Percentiles rank a stretch among this genome's conserved stretches.
Evolutionary conservation across 2,888 invertebrate species (phyloP).

Genomic region (Drosophila prolongata): DNA sequence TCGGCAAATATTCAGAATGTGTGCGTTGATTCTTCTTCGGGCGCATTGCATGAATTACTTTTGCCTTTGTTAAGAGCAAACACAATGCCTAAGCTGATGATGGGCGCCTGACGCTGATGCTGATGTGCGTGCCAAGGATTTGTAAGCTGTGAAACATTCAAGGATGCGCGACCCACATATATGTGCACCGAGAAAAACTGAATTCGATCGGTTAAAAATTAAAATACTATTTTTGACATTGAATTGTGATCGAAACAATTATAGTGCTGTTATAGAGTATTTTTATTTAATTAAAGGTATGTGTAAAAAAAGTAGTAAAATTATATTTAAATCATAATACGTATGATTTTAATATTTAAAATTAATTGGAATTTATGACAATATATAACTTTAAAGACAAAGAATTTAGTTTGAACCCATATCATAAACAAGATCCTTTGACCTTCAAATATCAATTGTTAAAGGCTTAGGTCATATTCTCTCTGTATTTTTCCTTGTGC

Average conservation of each 20-base stretch:
- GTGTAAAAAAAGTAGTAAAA: too few relatives aligned
- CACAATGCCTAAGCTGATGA: conserved; percentile 52
- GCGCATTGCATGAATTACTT: conserved; percentile 72
- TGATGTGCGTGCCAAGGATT: conserved; percentile 55
- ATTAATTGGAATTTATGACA: too few relatives aligned
- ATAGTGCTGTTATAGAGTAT: too few relatives aligned
- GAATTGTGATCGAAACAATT: too few relatives aligned
- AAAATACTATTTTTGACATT: too few relatives aligned
- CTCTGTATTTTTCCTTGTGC: neutral
- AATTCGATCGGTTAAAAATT: neutral
- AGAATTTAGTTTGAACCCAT: too few relatives aligned
- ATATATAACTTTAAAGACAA: too few relatives aligned
- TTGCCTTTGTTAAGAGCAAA: conserved; percentile 70
- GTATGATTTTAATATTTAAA: too few relatives aligned
- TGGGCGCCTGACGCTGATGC: conserved; percentile 22
- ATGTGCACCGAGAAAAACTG: conserved; percentile 20
- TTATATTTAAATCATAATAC: too few relatives aligned
- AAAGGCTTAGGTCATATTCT: too few relatives aligned
- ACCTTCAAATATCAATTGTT: too few relatives aligned
- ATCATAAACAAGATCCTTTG: too few relatives aligned
- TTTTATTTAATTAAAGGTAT: neutral
- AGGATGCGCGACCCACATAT: conserved; percentile 49
- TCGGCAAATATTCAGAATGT: conserved; percentile 56
- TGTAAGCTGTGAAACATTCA: conserved; percentile 51
- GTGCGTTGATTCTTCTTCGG: conserved; percentile 58